Base-by-base conservation (phyloP, 2,797 vertebrate genomes). In the Falco columbarius region DNA sequence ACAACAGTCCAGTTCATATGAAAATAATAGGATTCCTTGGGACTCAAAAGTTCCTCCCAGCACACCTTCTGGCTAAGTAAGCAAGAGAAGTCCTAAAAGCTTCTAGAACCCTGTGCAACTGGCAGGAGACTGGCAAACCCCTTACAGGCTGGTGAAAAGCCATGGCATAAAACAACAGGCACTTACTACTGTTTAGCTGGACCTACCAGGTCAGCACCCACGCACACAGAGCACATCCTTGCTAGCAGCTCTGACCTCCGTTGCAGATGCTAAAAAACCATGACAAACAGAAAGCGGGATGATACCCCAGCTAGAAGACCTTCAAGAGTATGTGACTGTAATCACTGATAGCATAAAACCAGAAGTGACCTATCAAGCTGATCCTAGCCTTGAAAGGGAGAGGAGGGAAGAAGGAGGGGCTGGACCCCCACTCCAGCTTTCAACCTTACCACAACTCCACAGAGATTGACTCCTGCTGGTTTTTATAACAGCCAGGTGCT, bases 141-240 rank as follows among this genome's bases (percentile, higher is more conserved):
- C 9, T 16, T 38, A 14, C 34, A 67, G 15, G 18, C 22, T 42
- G 34, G 21, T 38, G 23, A 12, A 30, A 67, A 80, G 29, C 74
- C 5, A 1, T 3, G 6, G 18, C 29, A 9, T 12, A 32, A 40
- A 6, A 52, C 17, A 66, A 5, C 9, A 62, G 40, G 29, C 38
- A 46, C 51, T 38, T 71, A 38, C 11, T 22, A 6, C n/a, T 17
- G 10, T 17, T 38, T n/a, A 47, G 29, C 46, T 14, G 17, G 29
- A 46, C n/a, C 38, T 52, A 3, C 38, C 1, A 1, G 8, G 61
- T 26, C 52, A 68, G n/a, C 40, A 8, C 7, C 27, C 6, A 0
- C 38, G 58, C 52, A 15, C 52, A 24, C 12, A 9, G 20, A 46
- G 18, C n/a, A 38, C 8, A 0, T 9, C 59, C 59, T 47, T 24